These are phyloP conservation scores for Enteromius argenteus DNA, from an alignment of 2,797 vertebrate species.

Conservation along the genomic window DNA sequence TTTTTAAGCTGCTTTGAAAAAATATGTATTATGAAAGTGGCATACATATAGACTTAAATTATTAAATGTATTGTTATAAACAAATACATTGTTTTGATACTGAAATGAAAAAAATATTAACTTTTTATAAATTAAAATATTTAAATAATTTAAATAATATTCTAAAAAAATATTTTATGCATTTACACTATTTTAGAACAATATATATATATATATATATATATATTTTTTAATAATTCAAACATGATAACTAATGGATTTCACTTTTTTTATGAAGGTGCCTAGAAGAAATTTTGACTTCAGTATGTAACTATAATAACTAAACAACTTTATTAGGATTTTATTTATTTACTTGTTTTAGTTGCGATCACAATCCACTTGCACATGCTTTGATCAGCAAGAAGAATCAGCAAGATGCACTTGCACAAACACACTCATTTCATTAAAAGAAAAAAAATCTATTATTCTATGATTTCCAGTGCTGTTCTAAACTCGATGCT, in stretches of 20 bases:
- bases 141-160: neutral
- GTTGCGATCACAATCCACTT: constrained; percentile 3
- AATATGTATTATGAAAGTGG: neutral
- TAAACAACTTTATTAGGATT: neutral
- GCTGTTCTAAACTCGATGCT: constrained; percentile 65
- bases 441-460: neutral
- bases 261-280: neutral
- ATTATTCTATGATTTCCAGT: constrained; percentile 30
- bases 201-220: neutral
- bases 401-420: neutral
- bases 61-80: neutral
- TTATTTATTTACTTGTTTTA: neutral
- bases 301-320: neutral
- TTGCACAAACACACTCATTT: neutral
- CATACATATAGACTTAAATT: neutral
- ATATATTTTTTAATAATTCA: neutral
- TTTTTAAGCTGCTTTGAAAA: neutral
- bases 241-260: neutral
- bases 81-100: constrained; percentile 5
- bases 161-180: neutral
- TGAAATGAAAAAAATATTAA: neutral
- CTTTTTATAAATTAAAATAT: neutral
- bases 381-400: neutral
- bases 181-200: neutral
- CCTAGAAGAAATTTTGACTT: neutral